These are phyloP conservation scores for Todiramphus chloris DNA, from an alignment of 2,113 vertebrate species.

Conservation along the genomic window DNA sequence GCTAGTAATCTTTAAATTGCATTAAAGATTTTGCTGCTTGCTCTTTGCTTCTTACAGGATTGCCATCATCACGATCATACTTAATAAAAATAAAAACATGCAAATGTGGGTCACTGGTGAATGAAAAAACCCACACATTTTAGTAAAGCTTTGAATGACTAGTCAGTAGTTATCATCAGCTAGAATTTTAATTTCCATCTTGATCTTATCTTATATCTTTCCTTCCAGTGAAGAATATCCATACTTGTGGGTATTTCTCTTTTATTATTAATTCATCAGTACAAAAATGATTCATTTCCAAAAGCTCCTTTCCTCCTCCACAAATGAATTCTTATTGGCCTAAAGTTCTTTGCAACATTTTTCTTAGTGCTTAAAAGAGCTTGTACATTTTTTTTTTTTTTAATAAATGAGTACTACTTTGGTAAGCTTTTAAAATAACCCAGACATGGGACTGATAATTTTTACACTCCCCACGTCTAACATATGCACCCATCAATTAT, in stretches of 20 bases:
- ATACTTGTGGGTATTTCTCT: not conserved
- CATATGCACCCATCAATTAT: not conserved
- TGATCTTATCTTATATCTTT: not conserved
- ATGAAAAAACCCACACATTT: not conserved
- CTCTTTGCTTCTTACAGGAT: not conserved
- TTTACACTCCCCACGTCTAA: not conserved
- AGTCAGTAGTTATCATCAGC: not conserved
- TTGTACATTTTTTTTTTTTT: not conserved
- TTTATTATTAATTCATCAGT: not conserved
- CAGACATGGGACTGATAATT: not conserved
- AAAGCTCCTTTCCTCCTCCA: not conserved
- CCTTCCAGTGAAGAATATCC: not conserved
- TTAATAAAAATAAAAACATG: not conserved
- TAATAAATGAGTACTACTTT: not conserved
- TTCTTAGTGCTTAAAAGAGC: not conserved
- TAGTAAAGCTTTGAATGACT: not conserved
- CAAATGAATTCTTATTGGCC: not conserved
- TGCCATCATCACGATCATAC: not conserved
- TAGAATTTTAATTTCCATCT: slow-evolving; percentile 11
- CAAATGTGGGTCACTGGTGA: not conserved
- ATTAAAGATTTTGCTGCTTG: not conserved
- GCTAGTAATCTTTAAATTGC: not conserved
- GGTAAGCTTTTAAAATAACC: not conserved
- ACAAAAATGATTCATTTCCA: not conserved
- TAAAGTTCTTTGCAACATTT: not conserved